Evolutionary conservation across 2,888 invertebrate genomes (phyloP).

Genomic region (Phaedon cochleariae): DNA sequence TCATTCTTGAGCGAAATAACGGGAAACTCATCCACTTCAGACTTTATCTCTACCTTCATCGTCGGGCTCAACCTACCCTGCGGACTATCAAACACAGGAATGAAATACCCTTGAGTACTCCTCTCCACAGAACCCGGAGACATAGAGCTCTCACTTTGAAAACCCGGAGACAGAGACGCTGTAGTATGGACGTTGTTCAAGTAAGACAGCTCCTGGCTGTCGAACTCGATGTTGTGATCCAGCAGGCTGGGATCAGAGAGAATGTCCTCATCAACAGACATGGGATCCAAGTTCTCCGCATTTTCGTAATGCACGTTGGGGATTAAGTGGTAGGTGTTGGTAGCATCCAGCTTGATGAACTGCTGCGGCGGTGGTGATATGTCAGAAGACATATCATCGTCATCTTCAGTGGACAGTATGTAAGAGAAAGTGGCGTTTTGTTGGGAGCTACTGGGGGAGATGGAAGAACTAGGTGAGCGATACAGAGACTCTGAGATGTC

Average conservation of each 20-base stretch:
- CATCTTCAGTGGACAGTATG: constrained; percentile 63
- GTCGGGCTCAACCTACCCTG: constrained; percentile 39
- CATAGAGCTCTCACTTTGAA: constrained; percentile 60
- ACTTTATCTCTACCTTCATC: constrained; percentile 40
- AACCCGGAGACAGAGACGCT: constrained; percentile 57
- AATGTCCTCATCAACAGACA: constrained; percentile 62
- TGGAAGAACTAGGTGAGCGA: constrained; percentile 28
- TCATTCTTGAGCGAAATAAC: constrained; percentile 59
- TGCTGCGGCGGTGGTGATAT: constrained; percentile 64
- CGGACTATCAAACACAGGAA: constrained; percentile 49
- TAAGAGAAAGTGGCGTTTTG: constrained; percentile 44
- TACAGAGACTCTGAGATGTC: constrained; percentile 54
- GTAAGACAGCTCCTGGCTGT: constrained; percentile 64
- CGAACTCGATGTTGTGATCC: constrained; percentile 65
- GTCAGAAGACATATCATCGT: constrained; percentile 62
- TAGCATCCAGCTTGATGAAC: constrained; percentile 67
- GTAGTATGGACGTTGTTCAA: constrained; percentile 57
- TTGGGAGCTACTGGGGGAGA: constrained; percentile 49
- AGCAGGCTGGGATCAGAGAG: constrained; percentile 62
- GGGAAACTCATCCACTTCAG: constrained; percentile 45
- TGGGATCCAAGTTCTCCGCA: constrained; percentile 66
- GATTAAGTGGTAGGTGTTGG: constrained; percentile 72
- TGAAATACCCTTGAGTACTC: constrained; percentile 48
- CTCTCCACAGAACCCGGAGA: constrained; percentile 56
- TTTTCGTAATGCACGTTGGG: constrained; percentile 69